A percentile compares a stretch with the other conserved stretches of the same genome.
Conservation (phyloP, 2,888 invertebrate genomes). For the Pyrgus malvae region DNA sequence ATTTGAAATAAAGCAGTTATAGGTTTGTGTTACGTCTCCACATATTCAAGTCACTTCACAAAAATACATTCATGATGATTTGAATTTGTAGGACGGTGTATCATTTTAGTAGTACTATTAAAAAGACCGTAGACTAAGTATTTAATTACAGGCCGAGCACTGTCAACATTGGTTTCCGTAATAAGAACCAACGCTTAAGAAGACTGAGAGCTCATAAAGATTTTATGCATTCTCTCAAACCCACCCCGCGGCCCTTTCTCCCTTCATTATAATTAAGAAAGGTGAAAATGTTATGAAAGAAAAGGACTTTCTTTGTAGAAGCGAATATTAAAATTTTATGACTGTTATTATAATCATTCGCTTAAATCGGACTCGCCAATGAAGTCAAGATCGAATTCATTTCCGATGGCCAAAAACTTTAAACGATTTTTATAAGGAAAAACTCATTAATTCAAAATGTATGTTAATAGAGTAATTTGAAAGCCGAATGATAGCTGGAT, state of each 20-base stretch:
- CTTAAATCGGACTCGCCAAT: not conserved
- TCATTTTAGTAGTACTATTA: constrained; percentile 9
- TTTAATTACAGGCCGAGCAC: constrained; percentile 7
- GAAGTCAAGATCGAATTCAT: constrained; percentile 8
- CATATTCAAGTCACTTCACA: no score
- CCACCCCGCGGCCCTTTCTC: constrained; percentile 27
- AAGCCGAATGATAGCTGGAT: no score
- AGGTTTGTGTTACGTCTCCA: no score
- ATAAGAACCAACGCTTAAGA: constrained; percentile 21
- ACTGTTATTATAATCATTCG: constrained; percentile 11
- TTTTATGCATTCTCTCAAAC: constrained; percentile 41
- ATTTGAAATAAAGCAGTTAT: no score
- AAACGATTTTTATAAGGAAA: not conserved
- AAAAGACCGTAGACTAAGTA: no score
- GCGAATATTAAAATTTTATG: constrained; percentile 19
- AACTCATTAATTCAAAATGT: no score
- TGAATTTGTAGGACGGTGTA: no score
- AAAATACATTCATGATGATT: no score
- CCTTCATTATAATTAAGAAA: constrained; percentile 38
- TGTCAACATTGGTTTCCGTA: constrained; percentile 14
- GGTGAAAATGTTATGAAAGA: constrained; percentile 20
- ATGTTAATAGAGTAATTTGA: no score
- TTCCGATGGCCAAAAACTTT: not conserved
- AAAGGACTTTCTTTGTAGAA: not conserved
- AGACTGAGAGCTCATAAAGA: constrained; percentile 42